These are phyloP conservation scores for Ernsta delagoae DNA, from an alignment of 2,888 invertebrate species.

Conservation along the genomic window DNA sequence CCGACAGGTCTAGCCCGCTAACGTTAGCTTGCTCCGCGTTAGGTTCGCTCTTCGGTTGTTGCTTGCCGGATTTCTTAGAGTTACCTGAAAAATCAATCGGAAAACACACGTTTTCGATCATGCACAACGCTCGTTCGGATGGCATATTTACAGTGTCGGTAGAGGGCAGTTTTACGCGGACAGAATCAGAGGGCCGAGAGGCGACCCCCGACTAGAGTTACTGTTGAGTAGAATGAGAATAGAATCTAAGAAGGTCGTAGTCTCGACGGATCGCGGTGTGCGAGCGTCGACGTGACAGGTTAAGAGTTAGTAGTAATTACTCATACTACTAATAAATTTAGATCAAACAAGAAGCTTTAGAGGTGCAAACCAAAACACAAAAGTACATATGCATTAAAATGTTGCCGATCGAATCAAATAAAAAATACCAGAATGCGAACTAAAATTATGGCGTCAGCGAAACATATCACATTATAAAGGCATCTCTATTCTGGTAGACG, in stretches of 20 bases:
- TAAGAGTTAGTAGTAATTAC: constrained; percentile 66
- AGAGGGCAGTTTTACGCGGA: constrained; percentile 24
- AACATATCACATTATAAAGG: constrained; percentile 68
- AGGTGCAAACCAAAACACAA: constrained; percentile 75
- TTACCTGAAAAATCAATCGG: constrained; percentile 79
- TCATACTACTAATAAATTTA: constrained; percentile 60
- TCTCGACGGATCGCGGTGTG: constrained; percentile 33
- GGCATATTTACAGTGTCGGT: constrained; percentile 73
- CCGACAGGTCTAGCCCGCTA: constrained; percentile 81
- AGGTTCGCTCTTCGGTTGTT: constrained; percentile 56
- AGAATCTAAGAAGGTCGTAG: constrained; percentile 33
- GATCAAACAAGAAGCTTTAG: constrained; percentile 73
- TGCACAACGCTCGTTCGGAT: constrained; percentile 81
- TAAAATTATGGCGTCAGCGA: constrained; percentile 70
- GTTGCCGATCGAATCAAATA: constrained; percentile 69
- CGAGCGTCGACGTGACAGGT: constrained; percentile 65
- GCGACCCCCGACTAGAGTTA: constrained; percentile 36
- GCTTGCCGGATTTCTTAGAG: constrained; percentile 73
- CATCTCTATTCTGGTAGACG: constrained; percentile 72
- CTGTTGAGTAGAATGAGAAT: constrained; percentile 31
- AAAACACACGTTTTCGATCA: constrained; percentile 84
- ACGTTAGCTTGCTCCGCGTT: constrained; percentile 50
- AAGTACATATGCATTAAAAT: constrained; percentile 83
- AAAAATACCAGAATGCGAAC: constrained; percentile 69
- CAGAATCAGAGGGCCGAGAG: constrained; percentile 34